Conservation (phyloP, 2,888 invertebrate genomes). For the Caenorhabditis japonica region DNA sequence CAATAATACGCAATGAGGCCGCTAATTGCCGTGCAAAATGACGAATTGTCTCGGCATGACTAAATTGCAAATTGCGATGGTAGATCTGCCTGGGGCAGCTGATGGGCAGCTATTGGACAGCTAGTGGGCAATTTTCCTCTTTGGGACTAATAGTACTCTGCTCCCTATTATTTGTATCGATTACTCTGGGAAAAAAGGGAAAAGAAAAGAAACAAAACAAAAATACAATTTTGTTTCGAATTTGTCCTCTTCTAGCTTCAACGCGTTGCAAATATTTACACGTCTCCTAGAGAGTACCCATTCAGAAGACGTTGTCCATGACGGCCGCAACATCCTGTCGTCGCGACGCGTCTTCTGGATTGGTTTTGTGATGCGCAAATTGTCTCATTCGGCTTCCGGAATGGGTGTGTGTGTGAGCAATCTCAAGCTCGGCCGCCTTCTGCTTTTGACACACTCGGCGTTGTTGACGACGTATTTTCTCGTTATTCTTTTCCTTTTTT, state of each 20-base stretch:
- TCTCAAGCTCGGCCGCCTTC: conserved; percentile 11
- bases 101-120: no score
- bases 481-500: not conserved
- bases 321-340: conserved; percentile 19
- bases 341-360: conserved; percentile 3
- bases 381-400: conserved; percentile 51
- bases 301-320: conserved; percentile 17
- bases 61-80: no score
- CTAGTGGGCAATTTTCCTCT: no score
- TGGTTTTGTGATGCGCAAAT: conserved; percentile 41
- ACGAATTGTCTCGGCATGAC: no score
- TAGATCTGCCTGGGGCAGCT: no score
- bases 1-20: no score
- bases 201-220: no score
- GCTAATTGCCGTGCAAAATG: no score
- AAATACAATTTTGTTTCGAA: no score
- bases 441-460: conserved; percentile 36
- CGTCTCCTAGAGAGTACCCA: conserved; percentile 11
- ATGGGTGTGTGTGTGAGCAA: conserved; percentile 17
- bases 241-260: conserved; percentile 2
- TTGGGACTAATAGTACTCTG: no score
- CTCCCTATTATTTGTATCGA: no score
- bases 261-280: conserved; percentile 28
- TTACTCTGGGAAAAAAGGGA: no score
- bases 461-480: not conserved